Base-by-base conservation (phyloP, 1,140 invertebrate genomes). In the Rhagoletis zephyria region DNA sequence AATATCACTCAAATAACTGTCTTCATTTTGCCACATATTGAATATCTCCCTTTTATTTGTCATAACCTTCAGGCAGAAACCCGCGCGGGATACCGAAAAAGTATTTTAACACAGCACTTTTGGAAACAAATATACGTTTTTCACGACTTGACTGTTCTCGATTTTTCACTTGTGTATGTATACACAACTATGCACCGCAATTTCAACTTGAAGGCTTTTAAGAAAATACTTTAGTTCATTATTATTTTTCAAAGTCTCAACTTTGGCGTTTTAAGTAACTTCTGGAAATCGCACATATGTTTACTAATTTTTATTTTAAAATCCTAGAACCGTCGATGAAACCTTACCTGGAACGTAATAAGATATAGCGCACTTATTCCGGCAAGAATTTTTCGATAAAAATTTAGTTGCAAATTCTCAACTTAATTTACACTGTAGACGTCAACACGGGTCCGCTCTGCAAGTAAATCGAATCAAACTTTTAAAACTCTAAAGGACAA, bases 11-110 rank as follows among this genome's bases (percentile, higher is more conserved):
- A 81, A 81, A 81, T 56, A 12, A 81, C 45, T 59, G 74, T 30
- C 74, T 81, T 81, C 74, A 56, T 81, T 81, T 56, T 59, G n/a
- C 74, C 74, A 81, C 74, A 59, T 81, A 81, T 81, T 81, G 74
- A 51, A 81, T 81, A 81, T 81, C 74, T 81, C 74, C 16, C 74
- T 81, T 81, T 81, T 56, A 81, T 59, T 56, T 81, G 74, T 81
- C 74, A 81, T 56, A 81, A 81, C 74, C 45, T 81, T 81, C 74
- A 81, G 42, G 42, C n/a, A 59, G 56, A 81, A 81, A 81, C 16
- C 45, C 12, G 48, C 74, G 48, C 74, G 45, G 10, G 19, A 81
- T 30, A 81, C 74, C 74, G 74, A 81, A 56, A 3, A 81, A 77
- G 16, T 10, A 56, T 81, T 81, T 81, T 51, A 48, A 81, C 74